Evolutionary conservation across 2,113 vertebrate genomes (phyloP), one percentile per base, ranked within the genome.

Genomic region (Kryptolebias marmoratus): DNA sequence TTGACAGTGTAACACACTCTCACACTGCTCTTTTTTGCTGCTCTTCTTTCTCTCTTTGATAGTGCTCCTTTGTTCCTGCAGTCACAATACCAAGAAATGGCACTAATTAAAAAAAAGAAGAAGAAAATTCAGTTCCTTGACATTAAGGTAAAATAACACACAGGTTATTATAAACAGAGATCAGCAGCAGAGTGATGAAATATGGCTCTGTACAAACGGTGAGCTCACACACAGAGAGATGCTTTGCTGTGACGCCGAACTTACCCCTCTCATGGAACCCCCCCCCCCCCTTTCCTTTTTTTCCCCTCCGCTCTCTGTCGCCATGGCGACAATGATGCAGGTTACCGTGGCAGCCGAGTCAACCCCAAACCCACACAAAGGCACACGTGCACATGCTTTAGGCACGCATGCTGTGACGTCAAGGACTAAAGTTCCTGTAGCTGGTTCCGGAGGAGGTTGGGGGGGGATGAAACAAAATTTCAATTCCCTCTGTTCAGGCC

Each of bases 311-410:
- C 64, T 72, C 67, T 71, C 63, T 28, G 62, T 92, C 79, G 47
- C 89, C 67, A 91, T 91, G 88, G 91, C 76, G 85, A 92, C 89
- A 62, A 64, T 88, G 87, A 92, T 92, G 89, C 89, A 81, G 81
- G 89, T 91, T 88, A 87, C 87, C 73, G 68, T 90, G 79, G 85
- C 85, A 88, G 88, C 83, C 80, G 61, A 84, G 73, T 81, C 47
- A 79, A 54, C 69, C 79, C 52, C 67, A 59, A 62, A 53, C 64
- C 64, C 32, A 44, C 45, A 74, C 42, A 84, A 72, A 88, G 60
- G 39, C 47, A 15, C 82, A 83, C 65, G 71, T 79, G 77, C 75
- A 45, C 16, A 22, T 58, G 68, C 42, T 63, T 22, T 31, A 58
- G 36, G 22, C 64, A 66, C 81, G 64, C 78, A 83, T 66, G 56